A percentile compares a stretch with the other conserved stretches of the same genome.
Conservation (phyloP, 37 sponge, comb jelly and placozoan genomes). For the Theonella swinhoei region DNA sequence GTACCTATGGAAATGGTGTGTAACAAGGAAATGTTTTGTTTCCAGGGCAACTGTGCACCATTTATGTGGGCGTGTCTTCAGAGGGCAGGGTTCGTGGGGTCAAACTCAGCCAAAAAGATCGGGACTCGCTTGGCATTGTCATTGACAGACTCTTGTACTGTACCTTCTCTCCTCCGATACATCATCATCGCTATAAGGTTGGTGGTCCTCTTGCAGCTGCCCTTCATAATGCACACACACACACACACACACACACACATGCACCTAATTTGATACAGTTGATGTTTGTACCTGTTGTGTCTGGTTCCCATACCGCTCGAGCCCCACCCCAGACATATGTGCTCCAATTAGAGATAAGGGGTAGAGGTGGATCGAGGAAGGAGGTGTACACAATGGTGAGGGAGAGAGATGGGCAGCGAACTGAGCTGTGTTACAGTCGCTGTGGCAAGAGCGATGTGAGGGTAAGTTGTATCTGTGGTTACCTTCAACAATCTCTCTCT, state of each 20-base stretch:
- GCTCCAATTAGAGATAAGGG: conserved; percentile 9
- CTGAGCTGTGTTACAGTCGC: background rate
- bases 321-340: background rate
- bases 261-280: background rate
- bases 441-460: background rate
- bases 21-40: too few species aligned
- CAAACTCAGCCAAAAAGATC: conserved; percentile 10
- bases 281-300: background rate
- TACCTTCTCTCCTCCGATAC: conserved; percentile 4
- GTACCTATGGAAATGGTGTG: too few species aligned
- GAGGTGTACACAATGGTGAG: conserved; percentile 17
- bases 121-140: conserved; percentile 10
- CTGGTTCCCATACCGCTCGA: background rate
- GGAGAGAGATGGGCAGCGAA: background rate
- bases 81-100: conserved; percentile 5
- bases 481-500: too few species aligned
- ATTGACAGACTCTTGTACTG: conserved; percentile 20
- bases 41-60: background rate
- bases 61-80: conserved; percentile 16
- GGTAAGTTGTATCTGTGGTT: background rate
- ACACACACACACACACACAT: background rate
- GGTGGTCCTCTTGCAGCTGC: background rate
- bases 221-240: background rate
- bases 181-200: conserved; percentile 7
- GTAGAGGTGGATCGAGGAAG: too few species aligned